A percentile compares a stretch with the other conserved stretches of the same genome.
These are phyloP conservation scores for Cavia aperea DNA, from an alignment of 2,113 vertebrate species.

Conservation along the genomic window DNA sequence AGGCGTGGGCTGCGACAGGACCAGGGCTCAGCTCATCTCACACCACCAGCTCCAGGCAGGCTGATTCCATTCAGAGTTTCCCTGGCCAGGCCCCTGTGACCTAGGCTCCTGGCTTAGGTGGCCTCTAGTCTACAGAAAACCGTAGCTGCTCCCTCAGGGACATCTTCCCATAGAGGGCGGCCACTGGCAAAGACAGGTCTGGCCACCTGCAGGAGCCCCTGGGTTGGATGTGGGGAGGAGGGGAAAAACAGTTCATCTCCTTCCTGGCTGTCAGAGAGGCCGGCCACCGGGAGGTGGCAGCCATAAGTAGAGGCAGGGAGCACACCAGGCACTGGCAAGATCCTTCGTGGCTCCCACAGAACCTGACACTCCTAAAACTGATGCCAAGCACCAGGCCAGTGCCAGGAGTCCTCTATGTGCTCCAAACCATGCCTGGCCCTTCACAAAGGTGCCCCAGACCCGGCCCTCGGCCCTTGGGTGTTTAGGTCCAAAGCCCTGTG, in stretches of 20 bases:
- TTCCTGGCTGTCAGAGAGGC: not conserved
- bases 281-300: slow-evolving; percentile 11
- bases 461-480: not conserved
- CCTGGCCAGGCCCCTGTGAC: not conserved
- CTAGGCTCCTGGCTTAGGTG: not conserved
- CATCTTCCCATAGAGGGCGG: not conserved
- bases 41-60: slow-evolving; percentile 21
- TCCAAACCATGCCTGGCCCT: not conserved
- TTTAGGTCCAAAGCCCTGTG: not conserved
- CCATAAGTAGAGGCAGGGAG: not conserved
- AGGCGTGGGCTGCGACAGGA: not conserved
- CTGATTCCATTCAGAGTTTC: slow-evolving; percentile 38
- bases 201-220: slow-evolving; percentile 43
- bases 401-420: slow-evolving; percentile 25
- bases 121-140: slow-evolving; percentile 34
- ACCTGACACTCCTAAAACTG: not conserved
- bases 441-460: not conserved
- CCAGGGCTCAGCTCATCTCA: slow-evolving; percentile 26
- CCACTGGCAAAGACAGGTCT: slow-evolving; percentile 19
- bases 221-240: not conserved
- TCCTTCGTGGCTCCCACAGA: not conserved
- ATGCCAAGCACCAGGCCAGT: slow-evolving; percentile 4
- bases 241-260: not conserved
- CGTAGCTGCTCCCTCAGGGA: not conserved
- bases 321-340: not conserved